phyloP scores from a whole-genome alignment of 2,113 vertebrate species.

The Bombycilla garrulus region DNA sequence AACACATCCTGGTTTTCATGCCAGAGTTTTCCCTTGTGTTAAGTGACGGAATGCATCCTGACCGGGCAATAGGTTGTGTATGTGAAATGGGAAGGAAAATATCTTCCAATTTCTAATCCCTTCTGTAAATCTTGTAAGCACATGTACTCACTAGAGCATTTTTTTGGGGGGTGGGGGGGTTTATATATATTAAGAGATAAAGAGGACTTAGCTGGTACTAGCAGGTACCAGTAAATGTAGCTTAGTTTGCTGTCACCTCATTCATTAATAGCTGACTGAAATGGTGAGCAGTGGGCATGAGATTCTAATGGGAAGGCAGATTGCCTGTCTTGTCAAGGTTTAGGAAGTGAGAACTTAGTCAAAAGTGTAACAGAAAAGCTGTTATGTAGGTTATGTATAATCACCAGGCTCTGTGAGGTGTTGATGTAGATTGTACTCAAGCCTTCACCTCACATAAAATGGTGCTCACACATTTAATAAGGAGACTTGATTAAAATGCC shows the following conservation, averaged over 20 bases:
- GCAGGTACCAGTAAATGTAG: slow-evolving; percentile 13
- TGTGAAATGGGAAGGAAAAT: slow-evolving; percentile 46
- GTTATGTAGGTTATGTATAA: slow-evolving; percentile 50
- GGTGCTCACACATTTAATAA: slow-evolving; percentile 35
- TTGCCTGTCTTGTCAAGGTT: slow-evolving; percentile 9
- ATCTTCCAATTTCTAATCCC: slow-evolving; percentile 51
- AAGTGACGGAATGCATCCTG: slow-evolving; percentile 39
- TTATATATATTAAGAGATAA: slow-evolving; percentile 10
- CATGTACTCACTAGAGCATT: background rate
- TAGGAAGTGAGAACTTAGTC: slow-evolving; percentile 26
- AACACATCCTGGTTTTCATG: slow-evolving; percentile 32
- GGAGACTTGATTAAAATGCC: slow-evolving; percentile 32
- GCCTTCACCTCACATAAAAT: slow-evolving; percentile 1
- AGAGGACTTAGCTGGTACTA: slow-evolving; percentile 35
- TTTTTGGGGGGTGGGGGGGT: background rate
- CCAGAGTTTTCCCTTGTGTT: slow-evolving; percentile 18
- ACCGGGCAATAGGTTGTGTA: background rate
- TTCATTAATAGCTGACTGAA: background rate
- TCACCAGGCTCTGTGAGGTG: slow-evolving; percentile 14
- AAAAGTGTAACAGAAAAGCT: slow-evolving; percentile 44
- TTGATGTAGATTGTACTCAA: slow-evolving; percentile 22
- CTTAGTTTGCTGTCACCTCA: background rate
- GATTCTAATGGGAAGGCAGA: background rate
- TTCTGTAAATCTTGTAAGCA: slow-evolving; percentile 44
- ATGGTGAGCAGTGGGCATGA: background rate